Percentiles rank a stretch among this genome's conserved stretches.
These are phyloP conservation scores for Callaeas wilsoni DNA, from an alignment of 2,113 vertebrate species.

Conservation along the genomic window DNA sequence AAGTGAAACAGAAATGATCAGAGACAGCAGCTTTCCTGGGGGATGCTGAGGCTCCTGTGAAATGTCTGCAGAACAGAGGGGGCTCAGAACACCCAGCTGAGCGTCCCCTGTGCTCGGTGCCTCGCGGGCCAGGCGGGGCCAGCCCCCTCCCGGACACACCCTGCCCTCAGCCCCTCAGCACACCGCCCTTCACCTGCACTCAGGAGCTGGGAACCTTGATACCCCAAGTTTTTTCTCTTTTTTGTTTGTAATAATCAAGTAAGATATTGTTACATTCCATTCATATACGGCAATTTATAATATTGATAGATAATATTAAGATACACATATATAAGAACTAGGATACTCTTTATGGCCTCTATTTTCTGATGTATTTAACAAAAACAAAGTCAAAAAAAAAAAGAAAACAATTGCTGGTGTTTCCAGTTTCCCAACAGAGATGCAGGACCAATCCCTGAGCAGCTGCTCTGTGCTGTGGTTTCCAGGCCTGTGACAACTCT, in stretches of 20 bases:
- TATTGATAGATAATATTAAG: not conserved
- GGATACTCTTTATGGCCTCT: constrained; percentile 1
- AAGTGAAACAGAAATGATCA: not conserved
- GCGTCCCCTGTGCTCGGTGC: not conserved
- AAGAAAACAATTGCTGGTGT: constrained; percentile 63
- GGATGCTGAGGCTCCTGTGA: not conserved
- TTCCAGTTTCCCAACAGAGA: constrained; percentile 29
- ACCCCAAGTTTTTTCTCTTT: not conserved
- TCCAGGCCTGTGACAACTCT: not conserved
- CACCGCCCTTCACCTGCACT: not conserved
- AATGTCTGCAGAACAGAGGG: not conserved
- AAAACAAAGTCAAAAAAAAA: not conserved
- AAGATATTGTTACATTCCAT: constrained; percentile 7
- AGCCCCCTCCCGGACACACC: not conserved
- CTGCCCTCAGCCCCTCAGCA: not conserved
- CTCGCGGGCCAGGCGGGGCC: not conserved
- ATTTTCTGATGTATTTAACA: not conserved
- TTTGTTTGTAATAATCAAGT: not conserved
- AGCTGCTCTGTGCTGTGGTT: not conserved
- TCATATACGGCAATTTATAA: not conserved
- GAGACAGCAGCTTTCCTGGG: not conserved
- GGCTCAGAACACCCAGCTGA: not conserved
- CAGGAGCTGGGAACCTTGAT: not conserved
- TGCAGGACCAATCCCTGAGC: constrained; percentile 9
- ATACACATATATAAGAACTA: not conserved